Base-by-base conservation (phyloP, 2,888 invertebrate species). In the Timandra comae region DNA sequence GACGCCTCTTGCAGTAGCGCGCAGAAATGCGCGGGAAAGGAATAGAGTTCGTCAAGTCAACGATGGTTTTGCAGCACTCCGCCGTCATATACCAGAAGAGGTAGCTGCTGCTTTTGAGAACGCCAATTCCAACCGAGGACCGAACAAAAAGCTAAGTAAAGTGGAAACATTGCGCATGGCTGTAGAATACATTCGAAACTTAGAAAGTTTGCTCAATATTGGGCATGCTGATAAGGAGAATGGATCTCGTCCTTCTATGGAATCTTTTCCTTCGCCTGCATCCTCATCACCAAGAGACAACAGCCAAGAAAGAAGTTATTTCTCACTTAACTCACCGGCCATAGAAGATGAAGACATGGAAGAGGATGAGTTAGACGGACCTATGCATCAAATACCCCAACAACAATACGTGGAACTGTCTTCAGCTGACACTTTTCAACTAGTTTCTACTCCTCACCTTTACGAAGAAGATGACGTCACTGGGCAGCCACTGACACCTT, bases 41-140 rank as follows among this genome's bases (percentile, higher is more conserved):
- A 97, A 97, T 76, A 89, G 97, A 39, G 97, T 97, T 6, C 94
- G 96, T 52, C 95, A 96, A 88, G 95, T 96, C 12, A 96, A 96
- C 77, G 93, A 95, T 59, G 96, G 96, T 9, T 96, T 96, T 68
- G 94, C 95, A 0, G 92, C 93, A n/a, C 78, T 96, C 1, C 88
- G 96, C 10, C 92, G 94, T 53, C 95, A 94, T 64, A 95, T 96
- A 46, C 96, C 96, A 1, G 92, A 91, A 33, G 92, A 93, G 63
- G 92, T 94, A 0, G 93, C 93, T 0, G 86, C 90, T 30, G 89
- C 88, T 1, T 92, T 90, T 42, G 91, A 90, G 67, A 87, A 79
- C 20, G 88, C 89, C 3, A 91, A 90, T 35, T 89, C 88, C 24
- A 90, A 90, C 9, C 78, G 90, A 45, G 91, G 92, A 12, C 85